Conservation (phyloP, 2,888 invertebrate species). For the Drymonia ruficornis region DNA sequence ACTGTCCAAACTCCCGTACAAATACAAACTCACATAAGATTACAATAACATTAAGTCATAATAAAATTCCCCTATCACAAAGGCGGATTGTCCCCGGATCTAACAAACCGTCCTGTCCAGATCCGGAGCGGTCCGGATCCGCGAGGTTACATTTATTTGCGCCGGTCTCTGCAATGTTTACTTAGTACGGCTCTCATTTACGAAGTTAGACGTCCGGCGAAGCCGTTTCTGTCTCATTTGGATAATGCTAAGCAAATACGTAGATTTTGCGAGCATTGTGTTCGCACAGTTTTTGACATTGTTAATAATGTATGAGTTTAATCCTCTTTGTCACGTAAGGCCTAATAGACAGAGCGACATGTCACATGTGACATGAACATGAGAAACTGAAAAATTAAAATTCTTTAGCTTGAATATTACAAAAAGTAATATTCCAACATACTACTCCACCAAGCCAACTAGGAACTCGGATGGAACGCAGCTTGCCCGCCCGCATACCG, state of each 20-base stretch:
- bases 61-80: neutral
- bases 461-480: too few relatives aligned
- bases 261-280: constrained; percentile 46
- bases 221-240: constrained; percentile 69
- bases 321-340: neutral
- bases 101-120: constrained; percentile 26
- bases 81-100: constrained; percentile 10
- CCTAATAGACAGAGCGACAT: neutral
- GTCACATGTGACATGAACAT: too few relatives aligned
- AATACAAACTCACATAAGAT: constrained; percentile 19
- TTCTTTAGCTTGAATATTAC: too few relatives aligned
- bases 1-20: neutral
- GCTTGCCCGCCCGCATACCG: too few relatives aligned
- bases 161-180: constrained; percentile 58
- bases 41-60: constrained; percentile 20
- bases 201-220: constrained; percentile 68
- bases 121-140: constrained; percentile 29
- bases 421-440: too few relatives aligned
- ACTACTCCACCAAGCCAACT: too few relatives aligned
- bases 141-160: constrained; percentile 53
- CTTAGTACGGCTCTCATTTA: constrained; percentile 74
- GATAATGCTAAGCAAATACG: constrained; percentile 72
- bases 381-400: too few relatives aligned
- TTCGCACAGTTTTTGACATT: constrained; percentile 34
- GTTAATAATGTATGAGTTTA: constrained; percentile 49